phyloP scores from a whole-genome alignment of 2,888 invertebrate genomes.

The Drosophila hamatofila region DNA sequence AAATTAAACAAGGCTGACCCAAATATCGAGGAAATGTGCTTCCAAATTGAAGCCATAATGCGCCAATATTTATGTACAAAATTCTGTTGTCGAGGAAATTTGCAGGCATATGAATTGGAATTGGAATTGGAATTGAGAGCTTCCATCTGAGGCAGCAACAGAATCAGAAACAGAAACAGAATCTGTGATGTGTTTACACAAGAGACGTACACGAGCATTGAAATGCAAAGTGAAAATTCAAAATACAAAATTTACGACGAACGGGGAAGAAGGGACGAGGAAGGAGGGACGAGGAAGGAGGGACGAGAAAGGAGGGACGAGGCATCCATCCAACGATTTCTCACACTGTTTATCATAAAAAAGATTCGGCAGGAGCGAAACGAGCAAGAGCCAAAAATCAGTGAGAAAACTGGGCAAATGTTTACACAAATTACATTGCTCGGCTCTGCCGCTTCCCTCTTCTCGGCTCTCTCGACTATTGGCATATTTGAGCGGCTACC shows the following conservation, averaged over 20 bases:
- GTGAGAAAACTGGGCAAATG: conserved; percentile 76
- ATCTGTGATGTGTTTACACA: conserved; percentile 66
- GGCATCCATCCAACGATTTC: conserved; percentile 50
- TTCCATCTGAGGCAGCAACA: conserved; percentile 19
- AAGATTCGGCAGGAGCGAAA: conserved; percentile 25
- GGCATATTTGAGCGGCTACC: conserved; percentile 74
- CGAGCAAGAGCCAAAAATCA: conserved; percentile 60
- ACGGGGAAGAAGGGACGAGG: no score
- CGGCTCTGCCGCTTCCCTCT: neutral
- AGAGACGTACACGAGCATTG: conserved; percentile 46
- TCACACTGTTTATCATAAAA: conserved; percentile 78
- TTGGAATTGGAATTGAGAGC: conserved; percentile 21
- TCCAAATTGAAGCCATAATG: conserved; percentile 48
- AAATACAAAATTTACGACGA: conserved; percentile 67
- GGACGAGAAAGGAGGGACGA: neutral
- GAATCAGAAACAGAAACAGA: conserved; percentile 32
- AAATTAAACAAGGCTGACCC: conserved; percentile 46
- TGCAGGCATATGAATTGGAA: conserved; percentile 51
- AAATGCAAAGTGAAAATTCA: conserved; percentile 54
- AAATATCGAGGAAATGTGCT: conserved; percentile 43
- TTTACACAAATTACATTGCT: conserved; percentile 77
- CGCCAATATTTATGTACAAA: conserved; percentile 53
- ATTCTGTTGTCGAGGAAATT: conserved; percentile 55
- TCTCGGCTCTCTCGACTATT: neutral
- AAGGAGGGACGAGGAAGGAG: conserved; percentile 8